phyloP scores from a whole-genome alignment of 2,113 vertebrate genomes.

The Castor canadensis region DNA sequence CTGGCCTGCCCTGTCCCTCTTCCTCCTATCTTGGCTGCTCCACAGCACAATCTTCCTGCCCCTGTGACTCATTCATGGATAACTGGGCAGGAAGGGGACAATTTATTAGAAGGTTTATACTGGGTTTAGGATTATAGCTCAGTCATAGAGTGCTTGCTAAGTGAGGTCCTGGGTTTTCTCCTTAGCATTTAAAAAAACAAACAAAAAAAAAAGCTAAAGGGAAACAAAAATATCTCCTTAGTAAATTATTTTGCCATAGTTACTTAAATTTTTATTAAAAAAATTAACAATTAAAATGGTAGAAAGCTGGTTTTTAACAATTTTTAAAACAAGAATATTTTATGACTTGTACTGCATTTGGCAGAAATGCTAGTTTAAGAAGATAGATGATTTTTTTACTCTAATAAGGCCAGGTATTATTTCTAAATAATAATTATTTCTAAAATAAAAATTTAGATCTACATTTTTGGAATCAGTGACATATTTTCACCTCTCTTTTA shows the following conservation, averaged over 20 bases:
- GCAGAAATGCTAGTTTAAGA: not conserved
- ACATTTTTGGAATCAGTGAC: not conserved
- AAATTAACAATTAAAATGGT: not conserved
- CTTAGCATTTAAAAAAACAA: not conserved
- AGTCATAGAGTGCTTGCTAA: not conserved
- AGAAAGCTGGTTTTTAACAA: not conserved
- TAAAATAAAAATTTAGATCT: constrained; percentile 1
- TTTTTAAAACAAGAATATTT: not conserved
- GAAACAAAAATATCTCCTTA: not conserved
- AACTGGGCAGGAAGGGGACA: not conserved
- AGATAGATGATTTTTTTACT: not conserved
- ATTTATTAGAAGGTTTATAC: not conserved
- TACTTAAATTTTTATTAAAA: constrained; percentile 27
- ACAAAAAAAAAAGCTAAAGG: not conserved
- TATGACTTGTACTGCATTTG: not conserved
- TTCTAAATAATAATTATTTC: too few species aligned
- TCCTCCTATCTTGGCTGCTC: not conserved
- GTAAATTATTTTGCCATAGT: not conserved
- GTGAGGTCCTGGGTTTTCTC: not conserved
- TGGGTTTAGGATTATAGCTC: not conserved
- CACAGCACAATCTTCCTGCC: not conserved
- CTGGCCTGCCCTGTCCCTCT: not conserved
- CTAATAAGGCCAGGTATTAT: not conserved
- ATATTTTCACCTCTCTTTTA: not conserved
- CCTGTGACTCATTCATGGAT: not conserved